These are phyloP conservation scores for Aricia artaxerxes DNA, from an alignment of 2,888 invertebrate species.

Conservation along the genomic window DNA sequence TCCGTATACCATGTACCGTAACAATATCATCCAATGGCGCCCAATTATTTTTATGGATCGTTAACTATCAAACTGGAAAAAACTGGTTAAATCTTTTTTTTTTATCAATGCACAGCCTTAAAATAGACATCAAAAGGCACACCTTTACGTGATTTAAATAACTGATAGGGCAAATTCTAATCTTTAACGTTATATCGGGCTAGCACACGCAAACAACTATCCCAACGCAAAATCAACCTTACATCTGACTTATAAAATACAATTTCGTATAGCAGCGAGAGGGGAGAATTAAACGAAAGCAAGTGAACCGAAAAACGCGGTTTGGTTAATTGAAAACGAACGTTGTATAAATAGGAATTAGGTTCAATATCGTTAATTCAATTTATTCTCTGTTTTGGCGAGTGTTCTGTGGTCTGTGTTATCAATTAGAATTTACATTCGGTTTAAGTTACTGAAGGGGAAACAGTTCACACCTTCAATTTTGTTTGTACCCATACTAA, in stretches of 20 bases:
- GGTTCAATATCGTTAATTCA: constrained; percentile 1
- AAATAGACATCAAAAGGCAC: constrained; percentile 1
- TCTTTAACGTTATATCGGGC: constrained; percentile 3
- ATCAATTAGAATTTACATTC: constrained; percentile 8
- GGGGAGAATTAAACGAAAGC: constrained; percentile 26
- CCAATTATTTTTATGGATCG: too few relatives aligned
- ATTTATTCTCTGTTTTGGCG: neutral
- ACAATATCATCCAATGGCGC: too few relatives aligned
- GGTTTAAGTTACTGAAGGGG: neutral
- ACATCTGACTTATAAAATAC: neutral
- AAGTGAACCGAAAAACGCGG: constrained; percentile 34
- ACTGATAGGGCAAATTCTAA: constrained; percentile 7
- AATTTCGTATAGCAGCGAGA: neutral
- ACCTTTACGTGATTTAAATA: constrained; percentile 2
- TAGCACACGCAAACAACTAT: constrained; percentile 7
- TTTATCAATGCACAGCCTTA: neutral
- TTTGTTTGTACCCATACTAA: neutral
- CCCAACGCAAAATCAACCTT: neutral
- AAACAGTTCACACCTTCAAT: neutral
- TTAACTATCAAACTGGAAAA: too few relatives aligned
- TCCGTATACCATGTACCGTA: too few relatives aligned
- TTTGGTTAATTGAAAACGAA: constrained; percentile 35
- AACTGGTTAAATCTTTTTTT: too few relatives aligned
- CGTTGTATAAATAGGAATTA: constrained; percentile 30
- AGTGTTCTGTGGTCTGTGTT: neutral